phyloP scores from a whole-genome alignment of 64 coral and sea anemone species.

The Montipora sp. region DNA sequence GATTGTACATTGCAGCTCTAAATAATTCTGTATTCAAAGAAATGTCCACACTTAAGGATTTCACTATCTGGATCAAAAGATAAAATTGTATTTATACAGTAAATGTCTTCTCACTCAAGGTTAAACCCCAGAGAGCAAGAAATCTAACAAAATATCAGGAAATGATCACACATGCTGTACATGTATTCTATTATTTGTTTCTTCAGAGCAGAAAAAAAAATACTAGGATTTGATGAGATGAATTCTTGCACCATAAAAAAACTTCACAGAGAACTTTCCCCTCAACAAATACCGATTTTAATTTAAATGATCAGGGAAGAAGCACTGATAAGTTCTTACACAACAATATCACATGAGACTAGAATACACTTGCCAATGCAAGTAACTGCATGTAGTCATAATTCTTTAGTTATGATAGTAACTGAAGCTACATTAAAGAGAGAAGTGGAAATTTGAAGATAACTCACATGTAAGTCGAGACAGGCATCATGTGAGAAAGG shows the following conservation, averaged over 20 bases:
- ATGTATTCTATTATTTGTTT: neutral
- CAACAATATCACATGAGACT: slow-evolving; percentile 22
- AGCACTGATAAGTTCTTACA: neutral
- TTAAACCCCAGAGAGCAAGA: neutral
- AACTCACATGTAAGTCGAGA: slow-evolving; percentile 72
- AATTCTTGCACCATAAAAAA: neutral
- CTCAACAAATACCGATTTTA: no score
- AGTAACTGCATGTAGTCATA: neutral
- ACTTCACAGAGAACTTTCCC: neutral
- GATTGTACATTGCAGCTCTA: neutral
- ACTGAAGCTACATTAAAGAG: neutral
- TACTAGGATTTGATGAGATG: neutral
- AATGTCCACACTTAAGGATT: neutral
- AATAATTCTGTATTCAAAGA: neutral
- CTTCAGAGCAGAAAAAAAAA: neutral
- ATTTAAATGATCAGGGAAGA: neutral
- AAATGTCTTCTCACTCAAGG: neutral
- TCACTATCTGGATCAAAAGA: neutral
- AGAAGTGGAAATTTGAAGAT: neutral
- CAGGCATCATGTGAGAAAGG: slow-evolving; percentile 57
- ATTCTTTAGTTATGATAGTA: neutral
- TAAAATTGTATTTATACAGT: neutral
- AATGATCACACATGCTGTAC: neutral
- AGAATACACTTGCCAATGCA: neutral
- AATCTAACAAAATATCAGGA: neutral